Evolutionary conservation across 2,113 vertebrate genomes (phyloP), one percentile per base, ranked within the genome.

Genomic region (Anhinga rufa): DNA sequence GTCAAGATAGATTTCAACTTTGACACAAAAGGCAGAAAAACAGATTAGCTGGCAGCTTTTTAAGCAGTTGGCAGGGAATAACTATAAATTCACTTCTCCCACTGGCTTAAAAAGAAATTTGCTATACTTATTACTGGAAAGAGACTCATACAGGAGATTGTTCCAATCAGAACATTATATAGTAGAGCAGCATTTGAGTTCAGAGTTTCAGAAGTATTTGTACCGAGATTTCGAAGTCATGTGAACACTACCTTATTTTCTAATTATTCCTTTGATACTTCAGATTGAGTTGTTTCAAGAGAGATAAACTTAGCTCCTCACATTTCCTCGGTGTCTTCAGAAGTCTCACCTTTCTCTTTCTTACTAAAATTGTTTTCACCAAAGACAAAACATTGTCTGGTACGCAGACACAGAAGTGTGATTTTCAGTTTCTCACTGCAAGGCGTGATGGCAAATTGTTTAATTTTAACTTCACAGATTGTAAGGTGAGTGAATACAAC

Each of bases 61-160:
- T 46, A 79, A 98, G 95, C 92, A 79, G 88, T 46, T 98, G 96
- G 92, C 88, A 89, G 92, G 84, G 95, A 97, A 95, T 83, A 95
- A 96, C 88, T 93, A 93, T 90, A 96, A 96, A 95, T 93, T 92
- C 92, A 92, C 76, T 93, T 97, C 93, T 94, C 96, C 91, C 86
- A 85, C 82, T 66, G 82, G 87, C 88, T 94, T 95, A 90, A 68
- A 93, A 97, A 98, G 94, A 97, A 98, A 97, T 94, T 97, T 97
- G 90, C 94, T 98, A 77, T 94, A 82, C 95, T 98, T 97, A 96
- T 98, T 98, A 98, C 97, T 98, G 98, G 97, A 98, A 98, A 96
- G 97, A 97, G 97, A 93, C 94, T 97, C 91, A 70, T 91, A 81
- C 82, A 96, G 96, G 96, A 98, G 93, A 92, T 48, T 80, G 97